Base-by-base conservation (phyloP, 1,140 invertebrate genomes). In the Aphelenchoides besseyi region DNA sequence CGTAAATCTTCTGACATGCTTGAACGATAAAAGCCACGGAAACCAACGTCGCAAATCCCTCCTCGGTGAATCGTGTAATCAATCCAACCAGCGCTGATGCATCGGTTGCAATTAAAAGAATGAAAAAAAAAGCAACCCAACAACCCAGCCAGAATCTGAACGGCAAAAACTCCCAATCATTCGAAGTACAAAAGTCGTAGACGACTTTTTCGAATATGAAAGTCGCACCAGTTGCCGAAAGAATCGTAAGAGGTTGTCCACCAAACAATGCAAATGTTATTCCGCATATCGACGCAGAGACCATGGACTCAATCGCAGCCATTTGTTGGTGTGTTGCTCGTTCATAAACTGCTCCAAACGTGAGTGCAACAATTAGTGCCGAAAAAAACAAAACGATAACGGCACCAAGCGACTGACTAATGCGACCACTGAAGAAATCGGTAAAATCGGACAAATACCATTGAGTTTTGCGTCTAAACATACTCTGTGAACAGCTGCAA, bases 171-270 rank as follows among this genome's bases (percentile, higher is more conserved):
- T 87, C 82, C 53, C 86, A 76, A 9, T 73, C 72, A 54, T 82
- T 70, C 2, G 36, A 68, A 53, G 77, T 78, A 75, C 85, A 85
- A 61, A 87, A 82, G 41, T 85, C 75, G 68, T 80, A 86, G 1
- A 87, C 55, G 23, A 87, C 85, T 36, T 77, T 85, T 71, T 87
- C 86, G 68, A 87, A 87, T 1, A 87, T 82, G 3, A 87, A 68
- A 28, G 87, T 81, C n/a, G 86, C 86, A 2, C 87, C 87, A 3
- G 86, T 88, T 8, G 78, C 83, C 1, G 85, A 86, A 5, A 87
- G 64, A 62, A 87, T 86, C n/a, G 84, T 86, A n/a, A 87, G 73
- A 2, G 86, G 86, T 73, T 87, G 86, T n/a, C 87, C 86, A 69
- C 84, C 74, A 70, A 87, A 87, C 9, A 87, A 71, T 3, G 78